A percentile compares a stretch with the other conserved stretches of the same genome.
These are phyloP conservation scores for Rhaphigaster nebulosa DNA, from an alignment of 2,888 invertebrate species.

Conservation along the genomic window DNA sequence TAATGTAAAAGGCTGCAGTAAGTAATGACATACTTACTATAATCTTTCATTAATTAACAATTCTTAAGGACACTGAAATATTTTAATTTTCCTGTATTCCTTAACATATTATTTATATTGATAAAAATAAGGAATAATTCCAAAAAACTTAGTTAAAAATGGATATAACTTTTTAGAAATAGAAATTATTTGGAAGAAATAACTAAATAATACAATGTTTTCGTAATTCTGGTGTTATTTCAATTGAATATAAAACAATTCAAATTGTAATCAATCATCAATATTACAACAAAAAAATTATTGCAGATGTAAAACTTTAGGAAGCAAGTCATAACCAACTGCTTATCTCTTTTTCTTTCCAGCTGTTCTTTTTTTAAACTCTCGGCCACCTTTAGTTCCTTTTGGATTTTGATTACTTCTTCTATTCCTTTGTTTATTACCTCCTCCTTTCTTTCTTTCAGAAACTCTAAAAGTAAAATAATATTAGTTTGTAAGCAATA, in stretches of 20 bases:
- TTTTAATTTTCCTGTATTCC: too few relatives aligned
- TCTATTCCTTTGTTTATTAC: constrained; percentile 66
- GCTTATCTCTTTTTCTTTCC: constrained; percentile 76
- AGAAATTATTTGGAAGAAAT: too few relatives aligned
- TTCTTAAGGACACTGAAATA: too few relatives aligned
- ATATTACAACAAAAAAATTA: neutral
- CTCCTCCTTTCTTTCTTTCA: constrained; percentile 70
- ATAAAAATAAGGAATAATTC: too few relatives aligned
- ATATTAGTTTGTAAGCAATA: neutral
- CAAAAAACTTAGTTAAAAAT: too few relatives aligned
- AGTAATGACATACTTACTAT: too few relatives aligned
- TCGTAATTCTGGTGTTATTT: neutral
- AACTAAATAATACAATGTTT: neutral
- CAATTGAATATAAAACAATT: neutral
- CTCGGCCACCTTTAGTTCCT: constrained; percentile 78
- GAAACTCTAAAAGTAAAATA: constrained; percentile 70
- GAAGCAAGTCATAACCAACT: neutral
- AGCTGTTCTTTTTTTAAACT: constrained; percentile 73
- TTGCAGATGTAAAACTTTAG: neutral
- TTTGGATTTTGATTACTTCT: constrained; percentile 75
- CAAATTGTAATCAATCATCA: neutral
- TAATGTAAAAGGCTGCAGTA: too few relatives aligned
- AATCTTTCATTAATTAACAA: too few relatives aligned
- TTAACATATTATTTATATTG: too few relatives aligned
- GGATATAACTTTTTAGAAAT: too few relatives aligned